These are phyloP conservation scores for Hirtodrosophila alboralis DNA, from an alignment of 2,888 invertebrate genomes.

Conservation along the genomic window DNA sequence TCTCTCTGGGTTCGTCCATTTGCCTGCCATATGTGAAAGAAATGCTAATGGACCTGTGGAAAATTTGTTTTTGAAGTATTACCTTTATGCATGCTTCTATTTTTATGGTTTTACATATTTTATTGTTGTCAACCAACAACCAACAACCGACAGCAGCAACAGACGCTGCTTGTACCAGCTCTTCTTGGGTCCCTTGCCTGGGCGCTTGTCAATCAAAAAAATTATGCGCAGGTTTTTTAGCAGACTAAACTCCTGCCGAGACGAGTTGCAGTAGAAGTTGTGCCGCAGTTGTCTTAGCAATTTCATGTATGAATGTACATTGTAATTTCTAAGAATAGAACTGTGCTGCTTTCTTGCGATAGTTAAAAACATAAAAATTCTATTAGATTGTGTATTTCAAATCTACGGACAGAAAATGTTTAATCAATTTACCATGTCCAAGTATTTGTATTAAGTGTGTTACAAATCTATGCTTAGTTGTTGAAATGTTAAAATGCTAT, in stretches of 20 bases:
- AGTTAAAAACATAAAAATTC: constrained; percentile 43
- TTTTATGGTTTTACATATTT: constrained; percentile 54
- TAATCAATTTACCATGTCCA: too few relatives aligned
- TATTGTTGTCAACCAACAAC: constrained; percentile 30
- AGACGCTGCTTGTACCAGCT: constrained; percentile 1
- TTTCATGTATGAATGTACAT: constrained; percentile 45
- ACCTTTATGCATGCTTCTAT: constrained; percentile 50
- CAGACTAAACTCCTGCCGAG: constrained; percentile 40
- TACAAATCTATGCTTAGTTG: too few relatives aligned
- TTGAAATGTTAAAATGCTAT: too few relatives aligned
- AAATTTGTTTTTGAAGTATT: constrained; percentile 48
- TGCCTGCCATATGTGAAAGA: constrained; percentile 72
- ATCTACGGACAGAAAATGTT: not conserved
- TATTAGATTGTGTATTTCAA: constrained; percentile 11
- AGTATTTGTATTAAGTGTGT: too few relatives aligned
- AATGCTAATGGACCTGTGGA: constrained; percentile 67
- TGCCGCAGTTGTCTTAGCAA: not conserved
- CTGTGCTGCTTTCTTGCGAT: constrained; percentile 4
- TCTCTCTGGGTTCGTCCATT: constrained; percentile 55
- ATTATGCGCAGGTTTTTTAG: constrained; percentile 53
- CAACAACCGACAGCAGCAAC: not conserved
- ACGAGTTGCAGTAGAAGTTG: constrained; percentile 24
- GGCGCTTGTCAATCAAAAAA: constrained; percentile 63
- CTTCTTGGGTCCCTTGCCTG: constrained; percentile 18
- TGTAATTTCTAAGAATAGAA: constrained; percentile 16